Conservation (phyloP, 2,888 invertebrate species). For the Microplitis deprimator region DNA sequence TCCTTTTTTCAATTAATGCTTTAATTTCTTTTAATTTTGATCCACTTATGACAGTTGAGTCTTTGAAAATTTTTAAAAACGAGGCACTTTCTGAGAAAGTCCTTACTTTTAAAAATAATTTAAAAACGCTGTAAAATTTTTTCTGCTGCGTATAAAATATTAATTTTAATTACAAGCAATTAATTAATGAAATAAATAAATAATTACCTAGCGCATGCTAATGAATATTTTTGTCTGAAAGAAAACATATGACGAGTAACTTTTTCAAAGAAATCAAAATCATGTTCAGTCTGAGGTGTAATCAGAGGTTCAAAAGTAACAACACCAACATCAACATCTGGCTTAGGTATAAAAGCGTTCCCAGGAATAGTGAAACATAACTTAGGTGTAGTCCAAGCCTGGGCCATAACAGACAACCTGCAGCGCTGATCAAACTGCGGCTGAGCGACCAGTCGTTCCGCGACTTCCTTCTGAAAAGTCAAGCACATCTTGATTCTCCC, state of each 20-base stretch:
- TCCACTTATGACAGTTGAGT: too few relatives aligned
- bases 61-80: too few relatives aligned
- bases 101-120: neutral
- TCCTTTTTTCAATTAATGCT: too few relatives aligned
- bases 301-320: slow-evolving; percentile 88
- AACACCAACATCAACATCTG: slow-evolving; percentile 97
- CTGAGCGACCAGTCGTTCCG: slow-evolving; percentile 89
- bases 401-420: slow-evolving; percentile 94
- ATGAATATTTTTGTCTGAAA: slow-evolving; percentile 88
- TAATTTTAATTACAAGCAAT: neutral
- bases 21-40: too few relatives aligned
- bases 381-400: slow-evolving; percentile 88
- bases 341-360: slow-evolving; percentile 91
- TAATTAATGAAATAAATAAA: neutral
- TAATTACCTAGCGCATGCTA: slow-evolving; percentile 76
- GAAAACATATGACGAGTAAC: slow-evolving; percentile 89
- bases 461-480: slow-evolving; percentile 98
- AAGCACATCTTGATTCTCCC: slow-evolving; percentile 91
- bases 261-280: slow-evolving; percentile 91
- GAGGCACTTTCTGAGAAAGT: too few relatives aligned
- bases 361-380: slow-evolving; percentile 92
- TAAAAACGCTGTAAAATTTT: too few relatives aligned
- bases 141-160: neutral
- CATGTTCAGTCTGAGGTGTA: slow-evolving; percentile 81
- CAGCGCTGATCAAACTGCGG: slow-evolving; percentile 81